Evolutionary conservation across 2,888 invertebrate genomes (phyloP).

Genomic region (Morpho achilles): DNA sequence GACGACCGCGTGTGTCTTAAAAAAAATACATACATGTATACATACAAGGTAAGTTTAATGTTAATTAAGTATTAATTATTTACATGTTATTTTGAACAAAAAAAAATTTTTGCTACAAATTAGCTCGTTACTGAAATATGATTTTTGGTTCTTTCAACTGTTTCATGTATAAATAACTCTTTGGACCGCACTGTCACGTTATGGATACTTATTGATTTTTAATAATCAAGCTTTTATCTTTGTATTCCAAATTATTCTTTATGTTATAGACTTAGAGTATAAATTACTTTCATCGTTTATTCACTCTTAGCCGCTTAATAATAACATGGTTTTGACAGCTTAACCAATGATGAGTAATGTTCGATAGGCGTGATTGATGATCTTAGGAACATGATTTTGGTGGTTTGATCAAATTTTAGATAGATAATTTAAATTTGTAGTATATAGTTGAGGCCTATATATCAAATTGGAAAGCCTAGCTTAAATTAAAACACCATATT

Average conservation of each 20-base stretch:
- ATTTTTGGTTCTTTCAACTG: neutral
- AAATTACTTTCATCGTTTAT: slow-evolving; percentile 1
- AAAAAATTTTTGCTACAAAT: no score
- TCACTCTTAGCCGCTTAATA: neutral
- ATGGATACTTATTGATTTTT: neutral
- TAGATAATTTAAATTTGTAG: no score
- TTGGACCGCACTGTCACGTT: neutral
- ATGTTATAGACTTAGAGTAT: neutral
- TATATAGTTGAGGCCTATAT: no score
- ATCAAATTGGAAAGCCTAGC: no score
- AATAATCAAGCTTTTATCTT: neutral
- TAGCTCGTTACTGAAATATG: neutral
- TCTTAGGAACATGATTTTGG: slow-evolving; percentile 2
- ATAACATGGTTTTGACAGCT: slow-evolving; percentile 4
- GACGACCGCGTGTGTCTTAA: no score
- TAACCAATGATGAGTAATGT: slow-evolving; percentile 1
- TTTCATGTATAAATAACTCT: neutral
- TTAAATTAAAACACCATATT: no score
- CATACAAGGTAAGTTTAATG: no score
- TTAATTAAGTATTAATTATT: no score
- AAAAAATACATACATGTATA: no score
- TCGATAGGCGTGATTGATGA: slow-evolving; percentile 1
- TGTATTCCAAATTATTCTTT: neutral
- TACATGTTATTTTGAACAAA: no score
- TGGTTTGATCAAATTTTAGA: slow-evolving; percentile 3